These are phyloP conservation scores for Anisognathus igniventris DNA, from an alignment of 2,797 vertebrate genomes.

Conservation along the genomic window DNA sequence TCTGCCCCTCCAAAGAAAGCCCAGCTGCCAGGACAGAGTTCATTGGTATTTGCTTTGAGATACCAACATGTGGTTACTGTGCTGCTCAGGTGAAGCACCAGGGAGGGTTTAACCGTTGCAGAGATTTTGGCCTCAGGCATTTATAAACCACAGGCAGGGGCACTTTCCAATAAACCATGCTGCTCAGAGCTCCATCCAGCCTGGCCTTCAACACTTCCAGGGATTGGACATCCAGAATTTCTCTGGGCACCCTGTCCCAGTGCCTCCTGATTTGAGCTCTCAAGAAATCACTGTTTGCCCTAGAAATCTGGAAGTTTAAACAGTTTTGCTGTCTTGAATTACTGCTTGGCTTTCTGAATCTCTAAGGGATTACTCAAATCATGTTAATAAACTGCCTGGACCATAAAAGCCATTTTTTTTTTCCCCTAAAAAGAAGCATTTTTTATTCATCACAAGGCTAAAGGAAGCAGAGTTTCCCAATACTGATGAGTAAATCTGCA, in stretches of 20 bases:
- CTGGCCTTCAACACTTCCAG: neutral
- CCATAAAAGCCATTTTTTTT: neutral
- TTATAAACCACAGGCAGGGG: neutral
- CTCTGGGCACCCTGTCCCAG: neutral
- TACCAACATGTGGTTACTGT: neutral
- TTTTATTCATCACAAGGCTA: neutral
- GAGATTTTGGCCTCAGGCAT: neutral
- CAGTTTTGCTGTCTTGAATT: neutral
- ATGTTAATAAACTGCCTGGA: neutral
- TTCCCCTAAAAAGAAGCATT: rapidly evolving
- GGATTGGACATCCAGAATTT: rapidly evolving
- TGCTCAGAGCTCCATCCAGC: neutral
- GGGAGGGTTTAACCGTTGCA: neutral
- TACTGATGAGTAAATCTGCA: neutral
- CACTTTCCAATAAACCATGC: neutral
- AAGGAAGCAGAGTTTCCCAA: neutral
- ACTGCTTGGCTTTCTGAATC: neutral
- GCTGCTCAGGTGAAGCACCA: too few species aligned
- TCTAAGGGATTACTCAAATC: neutral
- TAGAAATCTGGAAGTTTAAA: neutral
- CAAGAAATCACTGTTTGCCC: neutral
- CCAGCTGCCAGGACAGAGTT: neutral
- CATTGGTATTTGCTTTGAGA: neutral
- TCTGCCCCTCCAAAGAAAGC: neutral
- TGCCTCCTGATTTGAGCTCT: neutral